A percentile compares a stretch with the other conserved stretches of the same genome.
Evolutionary conservation across 2,113 vertebrate genomes (phyloP).

Genomic region (Passer montanus): DNA sequence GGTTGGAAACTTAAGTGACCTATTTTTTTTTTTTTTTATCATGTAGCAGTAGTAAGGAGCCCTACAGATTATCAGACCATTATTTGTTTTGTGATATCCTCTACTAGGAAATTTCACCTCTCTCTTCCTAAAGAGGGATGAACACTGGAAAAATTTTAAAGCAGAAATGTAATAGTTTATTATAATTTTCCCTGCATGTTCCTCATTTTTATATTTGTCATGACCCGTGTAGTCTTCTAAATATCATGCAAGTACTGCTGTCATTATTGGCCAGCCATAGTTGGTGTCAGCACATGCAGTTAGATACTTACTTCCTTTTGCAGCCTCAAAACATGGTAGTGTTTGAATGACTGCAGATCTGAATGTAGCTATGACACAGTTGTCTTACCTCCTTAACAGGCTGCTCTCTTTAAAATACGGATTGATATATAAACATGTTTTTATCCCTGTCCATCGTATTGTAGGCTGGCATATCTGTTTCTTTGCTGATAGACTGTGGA

Average conservation of each 20-base stretch:
- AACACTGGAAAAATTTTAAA: background rate
- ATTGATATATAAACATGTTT: background rate
- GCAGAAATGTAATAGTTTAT: background rate
- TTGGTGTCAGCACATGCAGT: background rate
- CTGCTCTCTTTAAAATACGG: background rate
- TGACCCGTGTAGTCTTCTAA: background rate
- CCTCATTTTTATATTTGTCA: background rate
- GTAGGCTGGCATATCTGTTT: background rate
- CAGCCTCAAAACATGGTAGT: background rate
- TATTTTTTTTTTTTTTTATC: background rate
- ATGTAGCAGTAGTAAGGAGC: background rate
- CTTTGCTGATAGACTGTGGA: background rate
- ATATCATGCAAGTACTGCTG: background rate
- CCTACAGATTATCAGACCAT: background rate
- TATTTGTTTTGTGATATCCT: background rate
- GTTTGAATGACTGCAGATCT: background rate
- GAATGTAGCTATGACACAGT: background rate
- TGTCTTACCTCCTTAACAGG: background rate
- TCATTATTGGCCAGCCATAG: background rate
- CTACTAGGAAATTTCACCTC: background rate
- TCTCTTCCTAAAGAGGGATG: background rate
- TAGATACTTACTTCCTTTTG: background rate
- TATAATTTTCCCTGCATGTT: background rate
- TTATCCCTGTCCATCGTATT: background rate
- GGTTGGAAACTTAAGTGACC: fast-evolving